phyloP scores from a whole-genome alignment of 2,113 vertebrate species.

The Sinosuthora webbiana region DNA sequence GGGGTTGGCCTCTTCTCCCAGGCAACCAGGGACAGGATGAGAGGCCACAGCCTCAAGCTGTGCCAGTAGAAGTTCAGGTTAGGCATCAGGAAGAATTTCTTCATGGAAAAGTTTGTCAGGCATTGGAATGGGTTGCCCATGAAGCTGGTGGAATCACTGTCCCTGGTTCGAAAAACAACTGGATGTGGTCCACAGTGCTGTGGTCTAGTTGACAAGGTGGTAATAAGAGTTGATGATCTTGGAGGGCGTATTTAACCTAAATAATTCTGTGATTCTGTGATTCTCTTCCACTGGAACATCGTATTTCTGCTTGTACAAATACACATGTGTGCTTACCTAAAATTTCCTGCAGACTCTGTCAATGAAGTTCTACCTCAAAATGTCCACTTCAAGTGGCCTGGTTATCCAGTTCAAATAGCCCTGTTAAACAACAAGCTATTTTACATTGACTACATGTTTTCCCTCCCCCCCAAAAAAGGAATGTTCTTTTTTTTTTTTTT shows the following conservation, averaged over 20 bases:
- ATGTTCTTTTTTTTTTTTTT: not conserved
- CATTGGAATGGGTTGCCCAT: not conserved
- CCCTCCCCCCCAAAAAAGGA: accelerated
- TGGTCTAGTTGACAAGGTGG: not conserved
- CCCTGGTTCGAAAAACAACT: not conserved
- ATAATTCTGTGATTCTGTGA: not conserved
- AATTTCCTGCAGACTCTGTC: not conserved
- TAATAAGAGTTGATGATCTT: not conserved
- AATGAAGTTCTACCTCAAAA: not conserved
- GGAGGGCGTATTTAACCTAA: not conserved
- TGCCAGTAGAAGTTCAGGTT: not conserved
- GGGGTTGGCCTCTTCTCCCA: accelerated
- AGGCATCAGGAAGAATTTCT: not conserved
- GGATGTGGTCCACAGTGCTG: accelerated
- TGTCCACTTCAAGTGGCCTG: not conserved
- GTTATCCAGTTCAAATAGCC: not conserved
- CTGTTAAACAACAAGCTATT: not conserved
- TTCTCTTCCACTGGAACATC: not conserved
- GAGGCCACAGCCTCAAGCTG: not conserved
- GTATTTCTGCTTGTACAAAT: not conserved
- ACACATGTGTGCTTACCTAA: not conserved
- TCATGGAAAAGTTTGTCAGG: not conserved
- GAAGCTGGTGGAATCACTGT: not conserved
- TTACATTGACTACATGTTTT: not conserved
- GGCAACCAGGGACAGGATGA: accelerated